phyloP scores from a whole-genome alignment of 2,888 invertebrate genomes.

The Megalurothrips usitatus region DNA sequence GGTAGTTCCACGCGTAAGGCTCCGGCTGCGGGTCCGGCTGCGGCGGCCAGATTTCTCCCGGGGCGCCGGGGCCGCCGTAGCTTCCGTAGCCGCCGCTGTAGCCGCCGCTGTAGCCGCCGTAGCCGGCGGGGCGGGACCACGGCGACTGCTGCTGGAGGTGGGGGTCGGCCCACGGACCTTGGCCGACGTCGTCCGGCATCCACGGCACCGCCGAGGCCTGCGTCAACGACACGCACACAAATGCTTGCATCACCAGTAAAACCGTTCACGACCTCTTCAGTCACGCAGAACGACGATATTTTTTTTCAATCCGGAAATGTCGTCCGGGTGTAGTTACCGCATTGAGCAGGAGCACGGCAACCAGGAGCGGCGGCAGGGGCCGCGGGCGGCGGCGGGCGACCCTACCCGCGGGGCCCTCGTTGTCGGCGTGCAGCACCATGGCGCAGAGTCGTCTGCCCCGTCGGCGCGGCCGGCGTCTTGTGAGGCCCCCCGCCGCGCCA shows the following conservation, averaged over 20 bases:
- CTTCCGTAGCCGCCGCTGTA: too few relatives aligned
- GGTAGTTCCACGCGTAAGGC: neutral
- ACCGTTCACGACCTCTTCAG: too few relatives aligned
- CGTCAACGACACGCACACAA: neutral
- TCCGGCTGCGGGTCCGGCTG: neutral
- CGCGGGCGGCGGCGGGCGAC: neutral
- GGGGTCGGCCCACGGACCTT: neutral
- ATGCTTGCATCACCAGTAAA: too few relatives aligned
- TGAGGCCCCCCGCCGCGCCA: neutral
- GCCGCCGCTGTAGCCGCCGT: neutral
- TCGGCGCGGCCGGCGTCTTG: neutral
- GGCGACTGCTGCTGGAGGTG: neutral
- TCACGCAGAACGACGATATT: too few relatives aligned
- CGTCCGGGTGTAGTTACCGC: neutral
- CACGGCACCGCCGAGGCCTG: neutral
- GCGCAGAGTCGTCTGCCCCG: neutral
- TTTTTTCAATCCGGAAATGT: neutral
- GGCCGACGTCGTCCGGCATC: neutral
- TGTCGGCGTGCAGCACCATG: neutral
- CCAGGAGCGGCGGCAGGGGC: neutral
- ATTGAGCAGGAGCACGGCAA: neutral
- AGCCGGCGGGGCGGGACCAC: neutral
- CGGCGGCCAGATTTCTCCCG: neutral
- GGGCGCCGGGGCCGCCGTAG: neutral
- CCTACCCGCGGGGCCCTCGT: neutral